These are phyloP conservation scores for Musca vetustissima DNA, from an alignment of 1,140 invertebrate genomes.

Conservation along the genomic window DNA sequence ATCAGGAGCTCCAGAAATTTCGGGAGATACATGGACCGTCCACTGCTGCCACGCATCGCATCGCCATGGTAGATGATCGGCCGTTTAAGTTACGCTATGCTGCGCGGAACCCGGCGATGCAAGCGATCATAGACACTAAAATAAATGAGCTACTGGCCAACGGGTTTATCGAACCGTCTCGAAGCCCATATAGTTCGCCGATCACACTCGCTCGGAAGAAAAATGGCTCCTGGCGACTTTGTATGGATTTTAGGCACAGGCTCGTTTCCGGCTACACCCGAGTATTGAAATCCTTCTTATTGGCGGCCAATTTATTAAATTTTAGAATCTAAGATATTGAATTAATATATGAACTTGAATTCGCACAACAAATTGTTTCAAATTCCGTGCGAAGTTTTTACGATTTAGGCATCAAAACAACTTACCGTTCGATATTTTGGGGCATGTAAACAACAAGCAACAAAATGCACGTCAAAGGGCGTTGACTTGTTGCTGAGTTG, in stretches of 20 bases:
- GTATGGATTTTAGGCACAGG: slow-evolving; percentile 45
- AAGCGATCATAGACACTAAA: slow-evolving; percentile 14
- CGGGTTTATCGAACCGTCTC: background rate
- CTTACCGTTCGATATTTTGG: no score
- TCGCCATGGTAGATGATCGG: background rate
- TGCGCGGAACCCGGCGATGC: slow-evolving; percentile 2
- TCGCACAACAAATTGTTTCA: no score
- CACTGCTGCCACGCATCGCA: background rate
- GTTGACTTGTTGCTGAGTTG: no score
- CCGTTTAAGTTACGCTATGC: background rate
- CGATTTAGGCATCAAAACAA: no score
- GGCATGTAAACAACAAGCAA: no score
- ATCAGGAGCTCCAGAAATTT: background rate
- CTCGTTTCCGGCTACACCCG: no score
- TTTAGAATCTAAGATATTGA: no score
- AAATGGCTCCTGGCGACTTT: slow-evolving; percentile 35
- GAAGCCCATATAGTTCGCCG: background rate
- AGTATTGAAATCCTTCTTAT: no score
- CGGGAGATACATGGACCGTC: background rate
- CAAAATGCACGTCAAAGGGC: no score
- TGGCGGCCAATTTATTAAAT: no score
- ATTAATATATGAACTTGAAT: no score
- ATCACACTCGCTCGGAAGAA: slow-evolving; percentile 24
- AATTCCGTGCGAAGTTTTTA: no score
- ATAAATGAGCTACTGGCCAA: slow-evolving; percentile 4